Evolutionary conservation across 1,140 invertebrate species (phyloP), one percentile per base, ranked within the genome.

Genomic region (Hycleus phaleratus): DNA sequence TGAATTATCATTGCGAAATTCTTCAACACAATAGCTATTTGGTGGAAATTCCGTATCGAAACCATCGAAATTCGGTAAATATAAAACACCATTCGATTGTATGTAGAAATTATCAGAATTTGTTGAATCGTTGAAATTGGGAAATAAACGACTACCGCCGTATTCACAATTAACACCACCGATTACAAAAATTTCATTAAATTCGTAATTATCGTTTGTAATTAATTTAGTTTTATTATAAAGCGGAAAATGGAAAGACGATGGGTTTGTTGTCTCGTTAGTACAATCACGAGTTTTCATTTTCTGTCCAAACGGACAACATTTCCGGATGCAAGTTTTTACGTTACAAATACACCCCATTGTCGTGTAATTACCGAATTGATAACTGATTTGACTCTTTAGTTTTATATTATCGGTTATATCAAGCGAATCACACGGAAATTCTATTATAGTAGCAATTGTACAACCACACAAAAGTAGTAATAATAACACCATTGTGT

Each of bases 11-110:
- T 52, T 39, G 44, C n/a, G 9, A 43, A 52, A 52, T 7, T 26
- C 44, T 42, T 52, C 49, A 9, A 52, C 4, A 44, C 49, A 52
- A 42, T 43, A 52, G n/a, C 26, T 43, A n/a, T 52, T 43, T 10
- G 32, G 39, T 18, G 5, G 8, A 26, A 43, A 44, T 25, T 43
- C 11, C 5, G 38, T 18, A 5, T 43, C 26, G n/a, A 26, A 26
- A n/a, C 26, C 39, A 43, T 43, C 46, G 8, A 48, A 25, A 42
- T n/a, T 24, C 24, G 49, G 49, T 24, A 38, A n/a, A 12, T 52
- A 52, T n/a, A 52, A n/a, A 18, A 25, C 9, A 18, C 49, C 49
- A 26, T 52, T 43, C 8, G 11, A 10, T 24, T 52, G 49, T 4
- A 52, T 8, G 24, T 42, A 52, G 10, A 52, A 52, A 43, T 52